Evolutionary conservation across 2,113 vertebrate genomes (phyloP).

Genomic region (Phaethon lepturus): DNA sequence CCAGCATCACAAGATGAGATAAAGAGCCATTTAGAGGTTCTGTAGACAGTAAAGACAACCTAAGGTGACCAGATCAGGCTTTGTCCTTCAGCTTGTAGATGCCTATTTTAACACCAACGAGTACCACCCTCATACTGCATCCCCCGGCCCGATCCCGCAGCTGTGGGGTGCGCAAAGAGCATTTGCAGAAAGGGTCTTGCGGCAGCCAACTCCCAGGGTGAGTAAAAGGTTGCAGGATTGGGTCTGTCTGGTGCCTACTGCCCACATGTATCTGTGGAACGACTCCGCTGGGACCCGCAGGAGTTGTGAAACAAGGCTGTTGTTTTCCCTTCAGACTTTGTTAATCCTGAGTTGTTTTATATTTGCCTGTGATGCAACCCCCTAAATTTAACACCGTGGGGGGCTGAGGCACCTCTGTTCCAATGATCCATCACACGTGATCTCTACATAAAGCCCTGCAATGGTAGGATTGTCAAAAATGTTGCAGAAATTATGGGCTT

Average conservation of each 20-base stretch:
- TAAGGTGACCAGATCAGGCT: neutral
- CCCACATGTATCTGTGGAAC: neutral
- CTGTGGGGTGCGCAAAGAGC: neutral
- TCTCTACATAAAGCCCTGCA: neutral
- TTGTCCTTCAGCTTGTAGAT: neutral
- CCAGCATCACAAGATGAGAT: neutral
- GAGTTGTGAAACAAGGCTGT: neutral
- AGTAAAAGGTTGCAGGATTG: neutral
- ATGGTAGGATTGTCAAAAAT: neutral
- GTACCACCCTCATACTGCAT: neutral
- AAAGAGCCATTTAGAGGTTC: neutral
- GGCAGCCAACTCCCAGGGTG: neutral
- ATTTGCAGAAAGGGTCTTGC: neutral
- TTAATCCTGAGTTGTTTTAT: neutral
- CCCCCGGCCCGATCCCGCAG: neutral
- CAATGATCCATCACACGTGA: accelerated
- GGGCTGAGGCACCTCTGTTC: neutral
- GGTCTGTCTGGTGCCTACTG: neutral
- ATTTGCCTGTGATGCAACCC: neutral
- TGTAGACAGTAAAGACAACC: neutral
- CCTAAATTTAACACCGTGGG: neutral
- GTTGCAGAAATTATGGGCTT: neutral
- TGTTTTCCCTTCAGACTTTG: neutral
- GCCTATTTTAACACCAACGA: neutral
- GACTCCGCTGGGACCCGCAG: accelerated